Percentiles rank a stretch among this genome's conserved stretches.
These are phyloP conservation scores for Cylindroiulus punctatus DNA, from an alignment of 2,888 invertebrate species.

Conservation along the genomic window DNA sequence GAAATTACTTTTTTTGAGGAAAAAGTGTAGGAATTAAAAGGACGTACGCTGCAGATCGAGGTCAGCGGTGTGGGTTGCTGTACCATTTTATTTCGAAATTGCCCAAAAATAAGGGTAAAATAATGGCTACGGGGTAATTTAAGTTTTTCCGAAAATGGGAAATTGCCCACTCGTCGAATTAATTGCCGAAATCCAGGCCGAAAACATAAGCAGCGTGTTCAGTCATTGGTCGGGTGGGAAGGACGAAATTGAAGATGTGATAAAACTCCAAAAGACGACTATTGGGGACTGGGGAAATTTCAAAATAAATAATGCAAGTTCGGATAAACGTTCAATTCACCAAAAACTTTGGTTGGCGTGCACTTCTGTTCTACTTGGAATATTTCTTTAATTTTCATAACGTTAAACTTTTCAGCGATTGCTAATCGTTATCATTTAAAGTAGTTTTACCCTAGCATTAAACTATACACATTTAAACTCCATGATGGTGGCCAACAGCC, in stretches of 20 bases:
- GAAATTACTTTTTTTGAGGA: neutral
- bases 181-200: neutral
- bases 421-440: too few species aligned
- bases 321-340: neutral
- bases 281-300: neutral
- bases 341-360: too few species aligned
- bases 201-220: neutral
- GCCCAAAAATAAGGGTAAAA: neutral
- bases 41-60: neutral
- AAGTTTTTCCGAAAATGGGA: neutral
- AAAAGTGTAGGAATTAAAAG: neutral
- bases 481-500: too few species aligned
- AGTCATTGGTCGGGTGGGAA: neutral
- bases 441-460: too few species aligned
- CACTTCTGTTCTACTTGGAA: too few species aligned
- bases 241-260: neutral
- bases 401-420: too few species aligned
- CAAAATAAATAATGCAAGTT: neutral
- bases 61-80: neutral
- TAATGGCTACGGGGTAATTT: neutral
- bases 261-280: neutral
- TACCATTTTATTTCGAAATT: slow-evolving; percentile 3
- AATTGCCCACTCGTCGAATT: neutral
- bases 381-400: too few species aligned
- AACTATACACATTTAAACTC: too few species aligned